Conservation (phyloP, 2,797 vertebrate species). For the Sebastes paucispinis region DNA sequence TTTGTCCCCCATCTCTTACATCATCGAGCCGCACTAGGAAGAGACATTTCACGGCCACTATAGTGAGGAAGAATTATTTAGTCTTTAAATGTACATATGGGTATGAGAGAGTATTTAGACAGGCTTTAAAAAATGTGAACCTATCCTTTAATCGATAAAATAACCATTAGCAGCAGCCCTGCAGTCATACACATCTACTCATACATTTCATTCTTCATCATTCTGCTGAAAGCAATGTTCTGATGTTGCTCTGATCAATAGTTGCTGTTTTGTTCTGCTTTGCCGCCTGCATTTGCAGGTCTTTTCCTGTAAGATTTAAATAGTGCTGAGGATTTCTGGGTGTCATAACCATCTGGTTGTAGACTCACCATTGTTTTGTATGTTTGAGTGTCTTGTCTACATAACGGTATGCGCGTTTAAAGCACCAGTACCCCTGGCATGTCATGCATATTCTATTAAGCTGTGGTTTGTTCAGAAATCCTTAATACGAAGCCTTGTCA, state of each 20-base stretch:
- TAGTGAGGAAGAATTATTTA: background rate
- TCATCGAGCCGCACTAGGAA: background rate
- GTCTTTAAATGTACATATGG: background rate
- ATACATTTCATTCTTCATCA: background rate
- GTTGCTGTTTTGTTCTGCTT: conserved; percentile 10
- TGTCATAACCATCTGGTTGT: conserved; percentile 37
- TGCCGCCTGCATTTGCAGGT: background rate
- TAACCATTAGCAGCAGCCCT: conserved; percentile 2
- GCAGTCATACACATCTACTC: conserved; percentile 9
- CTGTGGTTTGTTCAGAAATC: conserved; percentile 61
- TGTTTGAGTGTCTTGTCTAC: conserved; percentile 29
- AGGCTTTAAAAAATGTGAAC: background rate
- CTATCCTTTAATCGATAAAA: conserved; percentile 1
- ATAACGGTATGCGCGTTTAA: conserved; percentile 20
- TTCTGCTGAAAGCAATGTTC: conserved; percentile 20
- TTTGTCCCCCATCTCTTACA: background rate
- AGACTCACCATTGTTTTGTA: conserved; percentile 27
- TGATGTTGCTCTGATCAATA: conserved; percentile 26
- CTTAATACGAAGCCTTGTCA: conserved; percentile 63
- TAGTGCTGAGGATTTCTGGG: conserved; percentile 15
- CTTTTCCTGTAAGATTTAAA: conserved; percentile 20
- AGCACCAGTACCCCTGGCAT: conserved; percentile 41
- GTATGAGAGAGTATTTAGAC: background rate
- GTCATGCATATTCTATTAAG: conserved; percentile 75
- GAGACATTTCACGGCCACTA: background rate